A percentile compares a stretch with the other conserved stretches of the same genome.
Evolutionary conservation across 2,888 invertebrate genomes (phyloP).

Genomic region (Drosophila seclusa): DNA sequence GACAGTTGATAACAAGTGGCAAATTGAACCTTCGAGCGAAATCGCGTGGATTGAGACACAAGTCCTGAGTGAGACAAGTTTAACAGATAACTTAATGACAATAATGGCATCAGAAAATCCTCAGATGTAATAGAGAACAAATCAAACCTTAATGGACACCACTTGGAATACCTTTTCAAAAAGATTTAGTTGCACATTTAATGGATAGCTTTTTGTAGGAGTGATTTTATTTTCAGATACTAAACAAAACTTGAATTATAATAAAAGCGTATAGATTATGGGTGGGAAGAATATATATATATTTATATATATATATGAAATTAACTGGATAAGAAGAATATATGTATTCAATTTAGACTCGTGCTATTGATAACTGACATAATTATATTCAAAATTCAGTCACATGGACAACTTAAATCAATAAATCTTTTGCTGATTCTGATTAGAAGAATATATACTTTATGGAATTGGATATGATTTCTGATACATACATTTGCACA

Average conservation of each 20-base stretch:
- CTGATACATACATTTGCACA: neutral
- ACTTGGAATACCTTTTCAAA: neutral
- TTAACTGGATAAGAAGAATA: too few species aligned
- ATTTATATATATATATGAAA: too few species aligned
- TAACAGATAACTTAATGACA: neutral
- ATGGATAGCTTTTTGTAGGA: neutral
- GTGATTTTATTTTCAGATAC: neutral
- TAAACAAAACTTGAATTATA: neutral
- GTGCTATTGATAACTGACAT: too few species aligned
- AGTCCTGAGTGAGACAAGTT: neutral
- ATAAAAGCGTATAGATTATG: neutral
- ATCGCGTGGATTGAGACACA: neutral
- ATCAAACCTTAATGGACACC: neutral
- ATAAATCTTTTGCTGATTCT: neutral
- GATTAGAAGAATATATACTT: neutral
- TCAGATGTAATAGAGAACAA: neutral
- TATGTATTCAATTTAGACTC: too few species aligned
- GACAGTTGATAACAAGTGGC: constrained; percentile 16
- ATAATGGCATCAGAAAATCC: neutral
- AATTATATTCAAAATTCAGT: too few species aligned
- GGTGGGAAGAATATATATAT: too few species aligned
- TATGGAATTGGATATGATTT: neutral
- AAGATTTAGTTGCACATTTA: neutral
- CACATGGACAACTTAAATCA: neutral
- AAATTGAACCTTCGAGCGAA: constrained; percentile 3